Base-by-base conservation (phyloP, 2,113 vertebrate species). In the Microtus ochrogaster region DNA sequence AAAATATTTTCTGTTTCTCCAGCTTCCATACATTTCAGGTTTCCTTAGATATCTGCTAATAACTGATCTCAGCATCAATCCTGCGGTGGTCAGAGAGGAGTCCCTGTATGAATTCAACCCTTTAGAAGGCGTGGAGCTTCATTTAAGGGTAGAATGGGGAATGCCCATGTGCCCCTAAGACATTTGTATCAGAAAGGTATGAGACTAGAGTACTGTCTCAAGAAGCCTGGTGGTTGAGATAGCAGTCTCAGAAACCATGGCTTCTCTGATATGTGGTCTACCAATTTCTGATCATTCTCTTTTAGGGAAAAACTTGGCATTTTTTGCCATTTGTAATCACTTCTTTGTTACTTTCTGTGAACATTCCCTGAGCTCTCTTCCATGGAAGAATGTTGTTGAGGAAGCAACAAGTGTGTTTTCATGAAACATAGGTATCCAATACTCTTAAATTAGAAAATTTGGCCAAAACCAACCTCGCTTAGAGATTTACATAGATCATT, bases 1-100 rank as follows among this genome's bases (percentile, higher is more conserved):
- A 78, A 94, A 88, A 41, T 77, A 79, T 52, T 88, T 90, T 79
- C 74, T 78, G 55, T 70, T 61, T 90, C 10, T 79, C 68, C 47
- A 7, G 52, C 9, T n/a, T 91, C 1, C 21, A 58, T 33, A 22
- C 52, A 33, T 72, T 83, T 68, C 8, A 61, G 26, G 1, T 33
- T 81, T 36, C 84, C 12, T 14, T 72, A 47, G 3, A 21, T 76
- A 30, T 47, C 63, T 79, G 55, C 85, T 73, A 39, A 11, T 91
- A 81, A 70, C 19, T 55, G 28, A 28, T 63, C 90, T 94, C 55
- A 94, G 33, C 73, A 30, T 81, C 44, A 70, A 12, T 49, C 94
- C 77, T 4, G 14, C 22, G 4, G 4, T 70, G 28, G 49, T 44
- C 5, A 55, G 55, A 73, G 41, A 65, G 33, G 17, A 70, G 33